Evolutionary conservation across 2,113 vertebrate species (phyloP).

Genomic region (Colaptes auratus): DNA sequence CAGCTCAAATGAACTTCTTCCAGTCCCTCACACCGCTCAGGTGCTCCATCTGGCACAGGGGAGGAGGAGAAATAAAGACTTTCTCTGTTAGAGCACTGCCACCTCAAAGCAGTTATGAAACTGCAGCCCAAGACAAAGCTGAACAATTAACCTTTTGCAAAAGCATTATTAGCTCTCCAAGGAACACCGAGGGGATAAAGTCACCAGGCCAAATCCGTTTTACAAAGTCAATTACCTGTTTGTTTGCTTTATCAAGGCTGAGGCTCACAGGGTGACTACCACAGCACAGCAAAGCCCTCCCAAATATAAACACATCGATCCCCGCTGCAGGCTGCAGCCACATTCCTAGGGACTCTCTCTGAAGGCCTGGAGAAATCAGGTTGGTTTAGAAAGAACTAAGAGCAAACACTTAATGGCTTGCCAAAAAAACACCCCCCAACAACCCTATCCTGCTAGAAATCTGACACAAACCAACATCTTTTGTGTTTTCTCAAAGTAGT

Average conservation of each 20-base stretch:
- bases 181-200: neutral
- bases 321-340: neutral
- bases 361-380: neutral
- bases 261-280: neutral
- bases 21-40: neutral
- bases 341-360: neutral
- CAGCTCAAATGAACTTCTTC: neutral
- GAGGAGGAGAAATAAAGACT: neutral
- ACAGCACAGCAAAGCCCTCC: neutral
- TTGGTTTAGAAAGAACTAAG: neutral
- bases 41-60: neutral
- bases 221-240: conserved; percentile 13
- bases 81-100: neutral
- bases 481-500: neutral
- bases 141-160: conserved; percentile 35
- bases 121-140: neutral
- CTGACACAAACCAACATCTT: neutral
- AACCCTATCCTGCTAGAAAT: neutral
- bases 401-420: neutral
- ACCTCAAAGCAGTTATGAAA: neutral
- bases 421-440: neutral
- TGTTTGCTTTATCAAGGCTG: conserved; percentile 5
- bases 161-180: neutral
- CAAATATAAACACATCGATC: neutral
- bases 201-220: neutral